These are phyloP conservation scores for Actinopyga echinites DNA, from an alignment of 53 echinoderm and acorn worm genomes.

Conservation along the genomic window DNA sequence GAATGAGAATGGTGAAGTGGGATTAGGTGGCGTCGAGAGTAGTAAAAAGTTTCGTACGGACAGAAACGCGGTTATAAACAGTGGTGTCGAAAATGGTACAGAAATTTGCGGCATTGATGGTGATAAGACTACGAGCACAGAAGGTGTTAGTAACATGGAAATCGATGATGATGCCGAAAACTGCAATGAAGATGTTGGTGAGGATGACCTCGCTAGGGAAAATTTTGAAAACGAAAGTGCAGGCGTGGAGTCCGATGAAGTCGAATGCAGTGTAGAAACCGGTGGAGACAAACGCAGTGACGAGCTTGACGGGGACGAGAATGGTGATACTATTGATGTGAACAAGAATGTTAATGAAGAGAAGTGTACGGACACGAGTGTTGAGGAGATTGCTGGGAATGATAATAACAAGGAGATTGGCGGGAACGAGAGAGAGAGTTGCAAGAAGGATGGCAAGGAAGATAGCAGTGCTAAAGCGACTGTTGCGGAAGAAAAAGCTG, in stretches of 20 bases:
- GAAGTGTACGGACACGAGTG: too few relatives aligned
- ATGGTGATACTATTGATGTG: neutral
- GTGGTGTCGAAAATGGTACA: too few relatives aligned
- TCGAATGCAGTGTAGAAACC: too few relatives aligned
- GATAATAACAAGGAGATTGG: neutral
- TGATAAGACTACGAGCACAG: too few relatives aligned
- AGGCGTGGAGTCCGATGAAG: neutral
- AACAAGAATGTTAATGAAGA: neutral
- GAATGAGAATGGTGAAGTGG: too few relatives aligned
- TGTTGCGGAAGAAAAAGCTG: too few relatives aligned
- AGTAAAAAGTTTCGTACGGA: too few relatives aligned
- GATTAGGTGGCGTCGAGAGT: too few relatives aligned
- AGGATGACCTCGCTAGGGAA: neutral
- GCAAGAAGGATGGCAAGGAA: neutral
- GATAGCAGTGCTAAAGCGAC: too few relatives aligned
- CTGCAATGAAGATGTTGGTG: neutral
- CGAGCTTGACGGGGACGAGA: neutral
- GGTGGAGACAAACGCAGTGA: neutral
- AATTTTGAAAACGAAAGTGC: neutral
- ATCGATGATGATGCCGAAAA: neutral
- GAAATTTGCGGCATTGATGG: too few relatives aligned
- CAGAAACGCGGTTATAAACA: too few relatives aligned
- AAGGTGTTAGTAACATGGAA: too few relatives aligned
- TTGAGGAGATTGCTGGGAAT: neutral
- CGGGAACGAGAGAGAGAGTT: neutral